phyloP scores from a whole-genome alignment of 1,140 invertebrate species.

The Drosophila virilis region DNA sequence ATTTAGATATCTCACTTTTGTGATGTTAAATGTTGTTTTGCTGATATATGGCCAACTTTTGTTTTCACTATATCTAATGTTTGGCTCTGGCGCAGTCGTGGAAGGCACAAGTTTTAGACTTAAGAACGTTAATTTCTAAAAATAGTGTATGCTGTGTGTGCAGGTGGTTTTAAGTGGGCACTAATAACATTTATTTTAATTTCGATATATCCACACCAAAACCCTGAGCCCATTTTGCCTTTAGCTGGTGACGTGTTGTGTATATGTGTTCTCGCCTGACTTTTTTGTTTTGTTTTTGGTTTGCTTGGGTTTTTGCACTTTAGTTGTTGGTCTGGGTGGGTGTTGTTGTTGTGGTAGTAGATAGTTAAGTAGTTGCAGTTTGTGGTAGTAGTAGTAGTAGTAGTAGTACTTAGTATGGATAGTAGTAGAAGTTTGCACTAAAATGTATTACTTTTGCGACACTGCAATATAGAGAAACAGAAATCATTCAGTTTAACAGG shows the following conservation, averaged over 20 bases:
- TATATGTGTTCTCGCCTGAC: slow-evolving; percentile 21
- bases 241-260: slow-evolving; percentile 38
- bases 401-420: slow-evolving; percentile 53
- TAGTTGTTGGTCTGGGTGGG: slow-evolving; percentile 39
- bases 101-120: slow-evolving; percentile 58
- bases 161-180: slow-evolving; percentile 49
- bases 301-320: slow-evolving; percentile 21
- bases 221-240: slow-evolving; percentile 40
- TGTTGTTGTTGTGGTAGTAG: slow-evolving; percentile 25
- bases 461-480: slow-evolving; percentile 81
- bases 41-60: slow-evolving; percentile 20
- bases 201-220: slow-evolving; percentile 38
- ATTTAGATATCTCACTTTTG: slow-evolving; percentile 4
- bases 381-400: slow-evolving; percentile 44
- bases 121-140: slow-evolving; percentile 15
- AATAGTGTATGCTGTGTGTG: slow-evolving; percentile 19
- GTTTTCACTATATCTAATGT: slow-evolving; percentile 9
- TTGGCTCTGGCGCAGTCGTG: slow-evolving; percentile 27
- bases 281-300: not conserved
- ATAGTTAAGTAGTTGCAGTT: slow-evolving; percentile 43
- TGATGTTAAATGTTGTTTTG: not conserved
- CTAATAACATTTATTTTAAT: slow-evolving; percentile 36
- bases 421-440: slow-evolving; percentile 49
- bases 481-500: slow-evolving; percentile 61
- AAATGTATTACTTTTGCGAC: slow-evolving; percentile 80